These are phyloP conservation scores for Camponotus vicinus DNA, from an alignment of 1,140 invertebrate genomes.

Conservation along the genomic window DNA sequence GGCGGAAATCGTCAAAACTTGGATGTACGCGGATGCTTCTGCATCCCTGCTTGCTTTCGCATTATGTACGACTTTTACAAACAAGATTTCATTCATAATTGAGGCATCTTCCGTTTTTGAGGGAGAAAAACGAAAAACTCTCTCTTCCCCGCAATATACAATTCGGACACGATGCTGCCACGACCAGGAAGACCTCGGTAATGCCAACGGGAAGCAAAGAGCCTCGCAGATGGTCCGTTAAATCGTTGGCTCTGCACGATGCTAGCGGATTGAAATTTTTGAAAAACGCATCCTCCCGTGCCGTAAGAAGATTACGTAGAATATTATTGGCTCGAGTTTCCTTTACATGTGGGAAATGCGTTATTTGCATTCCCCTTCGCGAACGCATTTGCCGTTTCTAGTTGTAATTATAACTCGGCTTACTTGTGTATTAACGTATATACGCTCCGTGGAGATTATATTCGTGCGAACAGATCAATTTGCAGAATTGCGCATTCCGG, in stretches of 20 bases:
- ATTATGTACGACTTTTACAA: not conserved
- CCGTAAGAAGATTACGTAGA: slow-evolving; percentile 44
- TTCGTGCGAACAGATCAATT: slow-evolving; percentile 12
- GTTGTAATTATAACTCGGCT: slow-evolving; percentile 60
- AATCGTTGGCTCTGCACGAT: slow-evolving; percentile 24
- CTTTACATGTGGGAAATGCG: slow-evolving; percentile 59
- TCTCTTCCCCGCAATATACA: not conserved
- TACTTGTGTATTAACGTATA: slow-evolving; percentile 63
- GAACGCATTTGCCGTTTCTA: not conserved
- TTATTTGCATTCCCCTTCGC: not conserved
- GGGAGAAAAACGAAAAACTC: not conserved
- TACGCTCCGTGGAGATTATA: slow-evolving; percentile 42
- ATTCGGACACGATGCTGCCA: not conserved
- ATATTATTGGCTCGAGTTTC: slow-evolving; percentile 36
- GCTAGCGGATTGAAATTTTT: slow-evolving; percentile 16
- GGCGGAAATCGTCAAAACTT: slow-evolving; percentile 34
- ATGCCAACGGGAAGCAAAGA: not conserved
- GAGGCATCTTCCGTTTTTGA: not conserved
- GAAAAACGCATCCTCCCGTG: not conserved
- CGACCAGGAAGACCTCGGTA: slow-evolving; percentile 7
- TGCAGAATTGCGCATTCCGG: not conserved
- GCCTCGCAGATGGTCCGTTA: not conserved
- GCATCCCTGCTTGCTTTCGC: not conserved
- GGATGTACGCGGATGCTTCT: not conserved
- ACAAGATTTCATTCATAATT: slow-evolving; percentile 37